These are phyloP conservation scores for Rutilus rutilus DNA, from an alignment of 2,113 vertebrate species.

Conservation along the genomic window DNA sequence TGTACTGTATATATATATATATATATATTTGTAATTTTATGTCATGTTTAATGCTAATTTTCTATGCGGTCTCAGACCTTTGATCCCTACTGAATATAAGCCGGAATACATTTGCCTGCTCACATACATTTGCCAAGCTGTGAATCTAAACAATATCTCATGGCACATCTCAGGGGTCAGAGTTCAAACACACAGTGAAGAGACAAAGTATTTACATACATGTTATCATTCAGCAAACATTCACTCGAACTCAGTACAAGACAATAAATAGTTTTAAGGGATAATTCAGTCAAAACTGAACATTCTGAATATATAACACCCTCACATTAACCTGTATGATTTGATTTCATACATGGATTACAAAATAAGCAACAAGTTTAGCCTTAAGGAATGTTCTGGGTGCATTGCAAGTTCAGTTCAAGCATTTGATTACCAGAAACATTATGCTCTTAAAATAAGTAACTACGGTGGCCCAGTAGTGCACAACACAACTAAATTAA, in stretches of 20 bases:
- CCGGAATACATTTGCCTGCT: neutral
- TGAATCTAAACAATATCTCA: neutral
- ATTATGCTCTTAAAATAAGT: too few species aligned
- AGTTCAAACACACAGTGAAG: neutral
- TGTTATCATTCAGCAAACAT: constrained; percentile 1
- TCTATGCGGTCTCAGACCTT: neutral
- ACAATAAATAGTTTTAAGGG: neutral
- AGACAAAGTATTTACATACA: neutral
- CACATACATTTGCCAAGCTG: neutral
- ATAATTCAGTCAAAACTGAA: neutral
- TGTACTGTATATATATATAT: neutral
- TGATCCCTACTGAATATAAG: neutral
- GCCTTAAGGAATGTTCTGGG: too few species aligned
- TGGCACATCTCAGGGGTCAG: neutral
- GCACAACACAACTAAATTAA: too few species aligned
- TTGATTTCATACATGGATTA: neutral
- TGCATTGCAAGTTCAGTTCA: too few species aligned
- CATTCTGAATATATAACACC: neutral
- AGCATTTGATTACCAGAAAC: too few species aligned
- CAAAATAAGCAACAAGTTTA: too few species aligned
- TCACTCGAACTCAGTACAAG: neutral
- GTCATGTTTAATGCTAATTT: neutral
- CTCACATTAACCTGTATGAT: neutral
- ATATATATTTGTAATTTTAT: neutral
- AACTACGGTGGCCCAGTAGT: too few species aligned